Conservation (phyloP, 2,113 vertebrate species). For the Oreochromis spilurus region DNA sequence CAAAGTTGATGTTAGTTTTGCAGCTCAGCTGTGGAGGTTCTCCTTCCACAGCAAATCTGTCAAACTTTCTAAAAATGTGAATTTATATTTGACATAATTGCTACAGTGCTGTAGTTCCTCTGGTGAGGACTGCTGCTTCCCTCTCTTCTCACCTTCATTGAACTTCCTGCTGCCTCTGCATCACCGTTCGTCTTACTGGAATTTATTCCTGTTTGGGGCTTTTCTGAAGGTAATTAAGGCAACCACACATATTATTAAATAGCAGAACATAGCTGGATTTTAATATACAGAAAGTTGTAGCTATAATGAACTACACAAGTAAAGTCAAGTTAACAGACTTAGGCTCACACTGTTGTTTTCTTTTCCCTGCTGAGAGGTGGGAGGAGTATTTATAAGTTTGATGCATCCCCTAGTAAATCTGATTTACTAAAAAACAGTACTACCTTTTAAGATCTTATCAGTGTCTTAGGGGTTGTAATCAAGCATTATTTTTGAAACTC, state of each 20-base stretch:
- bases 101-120: slow-evolving; percentile 15
- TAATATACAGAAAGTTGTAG: slow-evolving; percentile 2
- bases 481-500: neutral
- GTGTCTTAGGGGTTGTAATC: neutral
- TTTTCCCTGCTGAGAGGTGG: neutral
- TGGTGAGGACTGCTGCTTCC: neutral
- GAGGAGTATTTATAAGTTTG: neutral
- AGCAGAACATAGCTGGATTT: neutral
- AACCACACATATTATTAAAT: neutral
- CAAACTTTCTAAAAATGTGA: slow-evolving; percentile 1
- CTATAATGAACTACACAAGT: slow-evolving; percentile 15
- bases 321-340: slow-evolving; percentile 2
- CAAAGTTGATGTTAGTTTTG: neutral
- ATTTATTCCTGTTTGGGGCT: slow-evolving; percentile 4
- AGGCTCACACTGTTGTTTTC: neutral
- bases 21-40: neutral
- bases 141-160: neutral
- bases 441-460: neutral
- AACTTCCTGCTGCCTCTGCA: neutral
- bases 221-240: slow-evolving; percentile 27
- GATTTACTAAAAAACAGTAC: neutral
- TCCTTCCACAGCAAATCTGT: slow-evolving; percentile 17
- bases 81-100: slow-evolving; percentile 42
- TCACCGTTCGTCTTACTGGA: neutral
- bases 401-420: neutral